Evolutionary conservation across 2,797 vertebrate genomes (phyloP).

Genomic region (Heliangelus exortis): DNA sequence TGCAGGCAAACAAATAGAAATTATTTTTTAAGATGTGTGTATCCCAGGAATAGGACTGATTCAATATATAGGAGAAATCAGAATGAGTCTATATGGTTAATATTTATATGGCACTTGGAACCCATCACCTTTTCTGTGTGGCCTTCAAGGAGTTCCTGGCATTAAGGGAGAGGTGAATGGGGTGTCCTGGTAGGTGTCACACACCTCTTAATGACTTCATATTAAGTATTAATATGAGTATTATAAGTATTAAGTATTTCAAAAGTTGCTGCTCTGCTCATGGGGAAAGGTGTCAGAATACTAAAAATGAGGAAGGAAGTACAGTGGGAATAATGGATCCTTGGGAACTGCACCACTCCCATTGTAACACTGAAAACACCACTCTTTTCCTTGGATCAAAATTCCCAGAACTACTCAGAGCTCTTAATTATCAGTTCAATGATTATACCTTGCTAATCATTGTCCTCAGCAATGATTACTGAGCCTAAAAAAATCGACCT

Average conservation of each 20-base stretch:
- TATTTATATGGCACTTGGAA: not conserved
- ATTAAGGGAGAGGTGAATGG: not conserved
- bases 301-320: not conserved
- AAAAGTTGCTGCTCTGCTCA: not conserved
- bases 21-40: not conserved
- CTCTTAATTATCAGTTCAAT: not conserved
- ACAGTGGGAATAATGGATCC: not conserved
- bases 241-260: too few relatives aligned
- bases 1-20: not conserved
- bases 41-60: not conserved
- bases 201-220: not conserved
- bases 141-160: not conserved
- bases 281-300: not conserved
- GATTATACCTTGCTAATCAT: not conserved
- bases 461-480: not conserved
- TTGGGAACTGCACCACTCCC: not conserved
- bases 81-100: fast-evolving
- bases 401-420: not conserved
- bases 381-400: not conserved
- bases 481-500: not conserved
- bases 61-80: not conserved
- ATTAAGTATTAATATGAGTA: too few relatives aligned
- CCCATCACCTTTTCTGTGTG: not conserved
- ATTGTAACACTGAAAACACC: not conserved
- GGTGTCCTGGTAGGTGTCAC: not conserved